These are phyloP conservation scores for Eublepharis macularius DNA, from an alignment of 2,113 vertebrate genomes.

Conservation along the genomic window DNA sequence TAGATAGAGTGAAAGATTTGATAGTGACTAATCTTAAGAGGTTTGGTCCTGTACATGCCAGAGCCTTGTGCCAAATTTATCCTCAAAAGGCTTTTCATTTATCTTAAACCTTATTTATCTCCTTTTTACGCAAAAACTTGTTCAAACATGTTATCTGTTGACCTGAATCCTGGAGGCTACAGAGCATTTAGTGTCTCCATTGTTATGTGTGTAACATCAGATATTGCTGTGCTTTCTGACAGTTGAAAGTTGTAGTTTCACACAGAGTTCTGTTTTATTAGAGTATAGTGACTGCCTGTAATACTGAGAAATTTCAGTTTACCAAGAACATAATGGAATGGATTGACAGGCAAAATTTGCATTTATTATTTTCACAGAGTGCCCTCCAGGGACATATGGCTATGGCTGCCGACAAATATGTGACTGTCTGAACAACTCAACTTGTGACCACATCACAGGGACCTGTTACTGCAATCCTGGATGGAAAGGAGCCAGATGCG, in stretches of 20 bases:
- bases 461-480: slow-evolving; percentile 96
- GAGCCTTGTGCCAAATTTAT: background rate
- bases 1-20: background rate
- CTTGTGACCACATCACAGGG: slow-evolving; percentile 95
- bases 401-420: slow-evolving; percentile 96
- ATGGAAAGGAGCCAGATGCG: slow-evolving; percentile 95
- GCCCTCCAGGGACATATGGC: slow-evolving; percentile 88
- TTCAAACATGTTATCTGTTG: background rate
- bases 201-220: background rate
- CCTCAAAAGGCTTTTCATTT: background rate
- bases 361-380: slow-evolving; percentile 75
- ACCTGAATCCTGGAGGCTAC: background rate
- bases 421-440: slow-evolving; percentile 96
- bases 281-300: background rate
- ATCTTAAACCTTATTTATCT: background rate
- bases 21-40: background rate
- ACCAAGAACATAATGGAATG: background rate
- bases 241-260: background rate
- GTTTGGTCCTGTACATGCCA: background rate
- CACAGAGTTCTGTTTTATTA: background rate
- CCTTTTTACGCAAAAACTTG: background rate
- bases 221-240: background rate
- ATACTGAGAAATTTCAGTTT: background rate
- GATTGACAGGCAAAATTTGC: background rate
- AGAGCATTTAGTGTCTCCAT: background rate